Conservation (phyloP, 2,113 vertebrate genomes). For the Phycodurus eques region DNA sequence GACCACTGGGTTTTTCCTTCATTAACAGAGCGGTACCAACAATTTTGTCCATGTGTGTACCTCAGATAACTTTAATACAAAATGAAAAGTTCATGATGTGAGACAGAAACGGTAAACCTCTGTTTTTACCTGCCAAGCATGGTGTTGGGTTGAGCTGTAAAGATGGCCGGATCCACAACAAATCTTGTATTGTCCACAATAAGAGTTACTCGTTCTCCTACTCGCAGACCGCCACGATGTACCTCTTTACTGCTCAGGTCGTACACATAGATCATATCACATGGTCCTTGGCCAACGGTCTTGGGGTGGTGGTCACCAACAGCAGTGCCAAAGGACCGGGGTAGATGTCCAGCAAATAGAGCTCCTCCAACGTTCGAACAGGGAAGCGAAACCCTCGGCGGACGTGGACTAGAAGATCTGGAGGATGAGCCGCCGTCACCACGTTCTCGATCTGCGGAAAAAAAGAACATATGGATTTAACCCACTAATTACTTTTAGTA, state of each 20-base stretch:
- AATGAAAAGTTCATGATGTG: not conserved
- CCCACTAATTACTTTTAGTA: not conserved
- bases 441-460: conserved; percentile 83
- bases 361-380: conserved; percentile 41
- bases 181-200: conserved; percentile 97
- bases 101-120: not conserved
- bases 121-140: conserved; percentile 91
- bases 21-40: no score
- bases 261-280: conserved; percentile 90
- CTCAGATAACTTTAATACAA: no score
- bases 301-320: conserved; percentile 77
- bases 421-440: conserved; percentile 85
- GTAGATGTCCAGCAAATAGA: conserved; percentile 29
- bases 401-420: conserved; percentile 67
- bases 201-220: conserved; percentile 87
- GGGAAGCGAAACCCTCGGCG: conserved; percentile 46
- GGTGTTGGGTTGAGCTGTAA: conserved; percentile 96
- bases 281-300: conserved; percentile 63
- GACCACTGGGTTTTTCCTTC: no score
- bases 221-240: conserved; percentile 77
- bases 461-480: not conserved
- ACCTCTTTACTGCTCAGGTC: conserved; percentile 86
- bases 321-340: conserved; percentile 63
- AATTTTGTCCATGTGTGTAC: no score
- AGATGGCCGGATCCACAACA: conserved; percentile 94